phyloP scores from a whole-genome alignment of 2,113 vertebrate genomes.

The Pelodiscus sinensis region DNA sequence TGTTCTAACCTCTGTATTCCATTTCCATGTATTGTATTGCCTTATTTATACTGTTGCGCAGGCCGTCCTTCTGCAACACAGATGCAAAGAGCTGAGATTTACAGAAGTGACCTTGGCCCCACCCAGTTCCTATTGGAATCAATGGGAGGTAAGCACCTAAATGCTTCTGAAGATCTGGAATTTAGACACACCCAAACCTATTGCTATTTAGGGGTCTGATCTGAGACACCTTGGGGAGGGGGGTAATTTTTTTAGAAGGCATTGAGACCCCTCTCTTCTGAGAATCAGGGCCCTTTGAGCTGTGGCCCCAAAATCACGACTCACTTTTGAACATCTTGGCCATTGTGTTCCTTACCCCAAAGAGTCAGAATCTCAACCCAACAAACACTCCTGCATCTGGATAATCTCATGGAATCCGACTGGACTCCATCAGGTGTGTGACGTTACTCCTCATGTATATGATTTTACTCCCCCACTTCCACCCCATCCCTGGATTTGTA shows the following conservation, averaged over 20 bases:
- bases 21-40: fast-evolving
- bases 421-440: no score
- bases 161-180: fast-evolving
- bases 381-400: no score
- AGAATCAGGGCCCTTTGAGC: background rate
- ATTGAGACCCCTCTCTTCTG: background rate
- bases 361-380: fast-evolving
- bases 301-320: background rate
- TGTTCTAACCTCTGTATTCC: fast-evolving
- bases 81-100: background rate
- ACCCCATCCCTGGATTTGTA: no score
- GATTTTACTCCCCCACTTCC: no score
- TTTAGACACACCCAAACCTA: fast-evolving
- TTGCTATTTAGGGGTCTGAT: fast-evolving
- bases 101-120: background rate
- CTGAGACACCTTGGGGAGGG: background rate
- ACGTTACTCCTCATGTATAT: no score
- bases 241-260: background rate
- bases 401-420: no score
- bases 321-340: background rate
- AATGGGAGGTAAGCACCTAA: fast-evolving
- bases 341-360: background rate
- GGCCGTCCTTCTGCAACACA: background rate
- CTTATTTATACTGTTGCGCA: background rate
- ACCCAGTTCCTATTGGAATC: background rate